phyloP scores from a whole-genome alignment of 2,888 invertebrate species.

The Myopa tessellatipennis region DNA sequence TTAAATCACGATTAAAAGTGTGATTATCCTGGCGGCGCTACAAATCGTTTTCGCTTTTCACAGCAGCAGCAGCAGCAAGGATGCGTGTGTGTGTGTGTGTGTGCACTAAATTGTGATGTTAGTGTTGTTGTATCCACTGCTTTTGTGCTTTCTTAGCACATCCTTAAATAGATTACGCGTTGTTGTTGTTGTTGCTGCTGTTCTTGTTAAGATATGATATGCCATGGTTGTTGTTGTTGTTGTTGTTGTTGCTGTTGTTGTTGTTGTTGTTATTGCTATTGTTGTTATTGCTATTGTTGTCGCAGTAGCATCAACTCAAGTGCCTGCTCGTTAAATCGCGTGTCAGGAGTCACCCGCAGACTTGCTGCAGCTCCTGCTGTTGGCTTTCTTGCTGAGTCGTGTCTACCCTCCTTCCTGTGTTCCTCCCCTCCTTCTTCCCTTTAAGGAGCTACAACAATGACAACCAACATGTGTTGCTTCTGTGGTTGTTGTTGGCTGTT shows the following conservation, averaged over 20 bases:
- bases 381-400: not conserved
- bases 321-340: slow-evolving; percentile 31
- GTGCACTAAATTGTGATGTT: slow-evolving; percentile 59
- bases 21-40: slow-evolving; percentile 67
- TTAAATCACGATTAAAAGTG: slow-evolving; percentile 68
- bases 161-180: slow-evolving; percentile 50
- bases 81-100: not conserved
- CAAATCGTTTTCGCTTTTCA: slow-evolving; percentile 58
- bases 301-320: not conserved
- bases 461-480: not conserved
- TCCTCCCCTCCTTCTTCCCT: not conserved
- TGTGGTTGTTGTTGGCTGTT: not conserved
- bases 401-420: not conserved
- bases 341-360: slow-evolving; percentile 35
- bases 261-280: not conserved
- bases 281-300: slow-evolving; percentile 18
- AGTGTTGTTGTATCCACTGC: not conserved
- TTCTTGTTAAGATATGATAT: no score
- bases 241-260: not conserved
- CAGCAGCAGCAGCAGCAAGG: slow-evolving; percentile 39
- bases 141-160: not conserved
- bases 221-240: slow-evolving; percentile 15
- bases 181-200: slow-evolving; percentile 52
- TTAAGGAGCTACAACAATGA: not conserved
- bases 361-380: slow-evolving; percentile 6